Evolutionary conservation across 2,797 vertebrate genomes (phyloP).

Genomic region (Phrynocephalus vlangalii): DNA sequence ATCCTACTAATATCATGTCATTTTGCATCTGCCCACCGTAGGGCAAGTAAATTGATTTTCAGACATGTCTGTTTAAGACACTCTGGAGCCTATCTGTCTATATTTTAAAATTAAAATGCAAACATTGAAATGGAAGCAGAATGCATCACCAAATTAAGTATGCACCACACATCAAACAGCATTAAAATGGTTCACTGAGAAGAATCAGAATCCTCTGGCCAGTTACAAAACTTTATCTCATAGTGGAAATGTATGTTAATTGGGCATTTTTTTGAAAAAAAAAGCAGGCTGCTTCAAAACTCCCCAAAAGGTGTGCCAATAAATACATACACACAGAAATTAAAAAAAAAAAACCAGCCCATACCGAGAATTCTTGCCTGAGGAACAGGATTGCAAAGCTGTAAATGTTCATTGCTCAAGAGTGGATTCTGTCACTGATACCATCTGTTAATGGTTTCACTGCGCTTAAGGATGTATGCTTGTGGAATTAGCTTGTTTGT

Average conservation of each 20-base stretch:
- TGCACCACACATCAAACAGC: not conserved
- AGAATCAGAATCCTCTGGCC: no score
- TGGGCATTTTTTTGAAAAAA: no score
- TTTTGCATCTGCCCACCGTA: not conserved
- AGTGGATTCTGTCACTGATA: not conserved
- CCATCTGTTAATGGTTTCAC: not conserved
- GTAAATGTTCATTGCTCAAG: not conserved
- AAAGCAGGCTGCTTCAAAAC: not conserved
- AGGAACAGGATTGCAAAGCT: not conserved
- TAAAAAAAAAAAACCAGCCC: not conserved
- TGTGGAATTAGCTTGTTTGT: not conserved
- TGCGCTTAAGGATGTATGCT: not conserved
- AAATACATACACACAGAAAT: slow-evolving; percentile 6
- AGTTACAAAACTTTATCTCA: not conserved
- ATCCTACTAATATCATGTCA: not conserved
- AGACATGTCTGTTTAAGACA: not conserved
- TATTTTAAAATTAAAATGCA: not conserved
- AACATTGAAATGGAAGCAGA: not conserved
- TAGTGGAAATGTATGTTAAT: not conserved
- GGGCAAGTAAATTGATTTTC: not conserved
- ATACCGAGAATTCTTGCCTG: slow-evolving; percentile 8
- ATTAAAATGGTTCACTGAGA: not conserved
- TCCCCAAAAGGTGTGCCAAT: not conserved
- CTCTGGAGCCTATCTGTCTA: not conserved
- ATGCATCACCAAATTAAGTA: not conserved